These are phyloP conservation scores for Streptopelia turtur DNA, from an alignment of 2,797 vertebrate species.

Conservation along the genomic window DNA sequence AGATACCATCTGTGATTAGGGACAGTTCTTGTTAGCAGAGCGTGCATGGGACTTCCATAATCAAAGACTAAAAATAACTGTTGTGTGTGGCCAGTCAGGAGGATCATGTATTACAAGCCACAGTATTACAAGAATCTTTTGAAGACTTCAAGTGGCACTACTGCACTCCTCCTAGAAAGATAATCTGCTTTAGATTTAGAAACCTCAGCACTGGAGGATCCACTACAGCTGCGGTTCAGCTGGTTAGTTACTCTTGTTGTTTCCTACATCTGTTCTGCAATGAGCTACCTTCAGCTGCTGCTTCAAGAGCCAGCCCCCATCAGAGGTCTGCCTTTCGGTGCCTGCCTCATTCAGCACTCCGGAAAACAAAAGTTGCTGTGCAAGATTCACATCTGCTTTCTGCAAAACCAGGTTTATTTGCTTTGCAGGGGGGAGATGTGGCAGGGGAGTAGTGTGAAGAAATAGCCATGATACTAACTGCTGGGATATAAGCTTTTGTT, in stretches of 20 bases:
- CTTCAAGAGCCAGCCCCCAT: not conserved
- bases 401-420: not conserved
- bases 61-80: constrained; percentile 39
- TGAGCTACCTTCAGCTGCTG: constrained; percentile 13
- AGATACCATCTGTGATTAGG: not conserved
- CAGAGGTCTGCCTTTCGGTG: not conserved
- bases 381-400: not conserved
- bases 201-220: not conserved
- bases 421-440: not conserved
- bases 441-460: not conserved
- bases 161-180: not conserved
- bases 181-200: constrained; percentile 35
- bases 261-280: not conserved
- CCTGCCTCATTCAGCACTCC: not conserved
- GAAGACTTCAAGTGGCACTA: not conserved
- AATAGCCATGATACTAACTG: not conserved
- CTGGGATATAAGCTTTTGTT: not conserved
- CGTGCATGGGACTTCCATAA: not conserved
- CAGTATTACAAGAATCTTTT: not conserved
- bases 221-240: not conserved
- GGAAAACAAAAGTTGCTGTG: not conserved
- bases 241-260: not conserved
- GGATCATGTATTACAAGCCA: constrained; percentile 2
- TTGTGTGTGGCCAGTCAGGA: not conserved
- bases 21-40: constrained; percentile 21